These are phyloP conservation scores for Sebastes cheni DNA, from an alignment of 2,797 vertebrate genomes.

Conservation along the genomic window DNA sequence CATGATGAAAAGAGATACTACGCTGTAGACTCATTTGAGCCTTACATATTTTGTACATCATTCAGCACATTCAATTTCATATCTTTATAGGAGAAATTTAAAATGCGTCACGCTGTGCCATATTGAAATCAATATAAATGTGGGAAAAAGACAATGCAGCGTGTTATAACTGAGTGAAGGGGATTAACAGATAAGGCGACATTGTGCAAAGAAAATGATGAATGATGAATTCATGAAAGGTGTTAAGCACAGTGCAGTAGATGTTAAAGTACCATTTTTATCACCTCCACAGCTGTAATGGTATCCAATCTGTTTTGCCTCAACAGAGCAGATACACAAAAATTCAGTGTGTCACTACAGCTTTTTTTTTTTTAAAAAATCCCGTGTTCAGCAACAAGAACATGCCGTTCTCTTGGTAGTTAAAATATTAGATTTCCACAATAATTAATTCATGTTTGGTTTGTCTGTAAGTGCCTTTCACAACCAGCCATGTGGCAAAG, in stretches of 20 bases:
- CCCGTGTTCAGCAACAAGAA: neutral
- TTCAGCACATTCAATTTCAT: neutral
- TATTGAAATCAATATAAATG: conserved; percentile 10
- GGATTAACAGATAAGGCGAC: neutral
- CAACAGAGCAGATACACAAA: neutral
- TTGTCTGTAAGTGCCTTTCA: neutral
- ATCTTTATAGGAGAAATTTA: neutral
- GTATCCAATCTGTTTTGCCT: conserved; percentile 21
- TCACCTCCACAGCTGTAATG: conserved; percentile 31
- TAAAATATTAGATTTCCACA: neutral
- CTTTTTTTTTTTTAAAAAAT: neutral
- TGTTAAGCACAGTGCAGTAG: neutral
- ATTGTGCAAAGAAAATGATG: neutral
- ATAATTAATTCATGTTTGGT: neutral
- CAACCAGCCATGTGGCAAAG: neutral
- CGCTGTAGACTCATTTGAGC: neutral
- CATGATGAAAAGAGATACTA: neutral
- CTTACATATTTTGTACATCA: neutral
- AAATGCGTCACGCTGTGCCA: neutral
- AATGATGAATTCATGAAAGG: conserved; percentile 16
- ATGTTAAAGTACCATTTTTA: conserved; percentile 22
- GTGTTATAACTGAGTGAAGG: neutral
- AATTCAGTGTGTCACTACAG: neutral
- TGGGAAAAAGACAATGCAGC: neutral
- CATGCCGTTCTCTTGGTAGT: neutral